These are phyloP conservation scores for Muntiacus muntjak DNA, from an alignment of 2,113 vertebrate genomes.

Conservation along the genomic window DNA sequence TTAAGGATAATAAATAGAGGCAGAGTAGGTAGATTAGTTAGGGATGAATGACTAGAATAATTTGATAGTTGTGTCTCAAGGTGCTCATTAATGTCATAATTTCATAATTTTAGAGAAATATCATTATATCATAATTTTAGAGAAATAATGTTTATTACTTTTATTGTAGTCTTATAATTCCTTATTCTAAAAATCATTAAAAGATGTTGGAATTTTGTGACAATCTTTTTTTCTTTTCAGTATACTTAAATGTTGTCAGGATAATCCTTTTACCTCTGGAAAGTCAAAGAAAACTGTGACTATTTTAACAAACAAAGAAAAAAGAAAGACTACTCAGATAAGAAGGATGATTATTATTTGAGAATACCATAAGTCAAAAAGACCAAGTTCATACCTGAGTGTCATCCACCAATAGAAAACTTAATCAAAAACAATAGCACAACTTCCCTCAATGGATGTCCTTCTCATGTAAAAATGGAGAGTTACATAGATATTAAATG, in stretches of 20 bases:
- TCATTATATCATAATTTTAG: not conserved
- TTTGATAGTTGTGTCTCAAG: not conserved
- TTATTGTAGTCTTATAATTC: not conserved
- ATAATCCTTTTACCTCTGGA: not conserved
- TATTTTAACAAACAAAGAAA: not conserved
- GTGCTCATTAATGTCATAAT: not conserved
- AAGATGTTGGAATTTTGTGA: not conserved
- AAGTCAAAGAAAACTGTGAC: not conserved
- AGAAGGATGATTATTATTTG: not conserved
- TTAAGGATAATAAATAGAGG: not conserved
- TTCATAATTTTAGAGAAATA: not conserved
- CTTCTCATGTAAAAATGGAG: not conserved
- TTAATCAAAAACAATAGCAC: not conserved
- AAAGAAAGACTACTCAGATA: not conserved
- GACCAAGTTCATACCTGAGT: not conserved
- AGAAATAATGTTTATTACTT: not conserved
- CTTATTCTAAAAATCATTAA: not conserved
- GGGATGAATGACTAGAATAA: not conserved
- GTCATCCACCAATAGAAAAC: not conserved
- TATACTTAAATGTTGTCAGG: not conserved
- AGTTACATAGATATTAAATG: not conserved
- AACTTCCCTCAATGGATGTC: not conserved
- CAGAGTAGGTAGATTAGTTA: not conserved
- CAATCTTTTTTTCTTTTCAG: not conserved
- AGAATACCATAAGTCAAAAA: not conserved